phyloP scores from a whole-genome alignment of 2,797 vertebrate genomes.

The Lithobates sylvaticus region DNA sequence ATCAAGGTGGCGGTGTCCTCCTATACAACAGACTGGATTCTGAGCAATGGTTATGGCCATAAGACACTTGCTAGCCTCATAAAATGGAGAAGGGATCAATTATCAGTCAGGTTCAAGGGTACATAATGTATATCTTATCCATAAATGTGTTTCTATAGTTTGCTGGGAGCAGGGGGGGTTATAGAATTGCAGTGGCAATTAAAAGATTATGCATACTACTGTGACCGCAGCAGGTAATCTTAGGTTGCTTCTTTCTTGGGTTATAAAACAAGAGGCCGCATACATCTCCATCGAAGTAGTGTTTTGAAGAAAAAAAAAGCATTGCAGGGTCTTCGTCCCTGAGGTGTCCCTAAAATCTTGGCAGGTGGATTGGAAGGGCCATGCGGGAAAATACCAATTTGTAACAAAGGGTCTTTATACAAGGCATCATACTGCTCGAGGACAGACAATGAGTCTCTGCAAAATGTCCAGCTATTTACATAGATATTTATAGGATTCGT shows the following conservation, averaged over 20 bases:
- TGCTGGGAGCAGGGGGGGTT: background rate
- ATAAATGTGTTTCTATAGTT: background rate
- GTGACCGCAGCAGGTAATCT: slow-evolving; percentile 64
- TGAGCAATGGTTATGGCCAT: background rate
- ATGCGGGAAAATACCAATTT: slow-evolving; percentile 67
- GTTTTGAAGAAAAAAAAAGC: slow-evolving; percentile 72
- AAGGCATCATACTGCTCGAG: slow-evolving; percentile 72
- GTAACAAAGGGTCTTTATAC: slow-evolving; percentile 69
- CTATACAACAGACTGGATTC: slow-evolving; percentile 50
- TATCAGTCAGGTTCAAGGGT: background rate
- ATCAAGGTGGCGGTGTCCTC: slow-evolving; percentile 62
- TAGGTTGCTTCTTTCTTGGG: slow-evolving; percentile 66
- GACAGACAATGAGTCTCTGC: slow-evolving; percentile 68
- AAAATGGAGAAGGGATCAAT: background rate
- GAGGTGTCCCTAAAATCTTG: slow-evolving; percentile 64
- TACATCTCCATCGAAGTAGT: slow-evolving; percentile 73
- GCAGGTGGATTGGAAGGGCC: slow-evolving; percentile 65
- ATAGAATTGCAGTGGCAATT: background rate
- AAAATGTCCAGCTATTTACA: slow-evolving; percentile 59
- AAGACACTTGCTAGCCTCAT: slow-evolving; percentile 7
- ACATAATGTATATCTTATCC: slow-evolving; percentile 9
- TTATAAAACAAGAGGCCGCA: slow-evolving; percentile 64
- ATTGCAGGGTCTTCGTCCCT: slow-evolving; percentile 68
- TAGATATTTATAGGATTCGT: slow-evolving; percentile 61
- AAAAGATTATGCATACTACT: background rate